Evolutionary conservation across 2,888 invertebrate species (phyloP).

Genomic region (Patella pellucida): DNA sequence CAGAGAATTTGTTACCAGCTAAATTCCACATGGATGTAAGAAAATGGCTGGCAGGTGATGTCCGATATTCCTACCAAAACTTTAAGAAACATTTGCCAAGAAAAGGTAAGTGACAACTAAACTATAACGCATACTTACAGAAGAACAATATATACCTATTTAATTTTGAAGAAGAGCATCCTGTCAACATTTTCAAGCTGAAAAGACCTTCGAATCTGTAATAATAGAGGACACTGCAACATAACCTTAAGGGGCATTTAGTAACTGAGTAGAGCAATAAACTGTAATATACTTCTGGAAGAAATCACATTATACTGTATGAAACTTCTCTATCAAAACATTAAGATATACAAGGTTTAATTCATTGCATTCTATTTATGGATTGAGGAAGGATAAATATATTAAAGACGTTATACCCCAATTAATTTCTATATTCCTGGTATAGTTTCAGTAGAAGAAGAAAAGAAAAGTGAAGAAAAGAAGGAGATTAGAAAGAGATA

Average conservation of each 20-base stretch:
- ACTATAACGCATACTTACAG: background rate
- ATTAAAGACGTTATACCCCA: background rate
- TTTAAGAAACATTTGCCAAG: constrained; percentile 80
- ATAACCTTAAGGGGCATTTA: background rate
- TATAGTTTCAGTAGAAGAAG: constrained; percentile 20
- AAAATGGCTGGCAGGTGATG: constrained; percentile 82
- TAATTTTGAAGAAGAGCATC: no score
- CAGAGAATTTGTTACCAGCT: constrained; percentile 43
- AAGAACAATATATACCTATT: no score
- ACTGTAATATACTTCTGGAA: background rate
- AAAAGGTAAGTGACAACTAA: constrained; percentile 42
- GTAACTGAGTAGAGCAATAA: no score
- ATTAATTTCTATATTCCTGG: background rate
- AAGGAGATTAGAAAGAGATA: constrained; percentile 73
- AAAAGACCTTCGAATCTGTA: background rate
- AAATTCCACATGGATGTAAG: constrained; percentile 81
- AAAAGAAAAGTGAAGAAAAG: constrained; percentile 50
- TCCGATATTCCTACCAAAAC: constrained; percentile 79
- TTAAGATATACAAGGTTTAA: background rate
- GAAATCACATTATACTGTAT: background rate
- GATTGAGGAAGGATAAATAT: background rate
- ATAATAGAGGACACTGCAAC: background rate
- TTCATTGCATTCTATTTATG: background rate
- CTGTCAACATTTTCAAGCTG: no score
- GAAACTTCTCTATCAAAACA: background rate